phyloP scores from a whole-genome alignment of 2,113 vertebrate species.

The Caranx melampygus region DNA sequence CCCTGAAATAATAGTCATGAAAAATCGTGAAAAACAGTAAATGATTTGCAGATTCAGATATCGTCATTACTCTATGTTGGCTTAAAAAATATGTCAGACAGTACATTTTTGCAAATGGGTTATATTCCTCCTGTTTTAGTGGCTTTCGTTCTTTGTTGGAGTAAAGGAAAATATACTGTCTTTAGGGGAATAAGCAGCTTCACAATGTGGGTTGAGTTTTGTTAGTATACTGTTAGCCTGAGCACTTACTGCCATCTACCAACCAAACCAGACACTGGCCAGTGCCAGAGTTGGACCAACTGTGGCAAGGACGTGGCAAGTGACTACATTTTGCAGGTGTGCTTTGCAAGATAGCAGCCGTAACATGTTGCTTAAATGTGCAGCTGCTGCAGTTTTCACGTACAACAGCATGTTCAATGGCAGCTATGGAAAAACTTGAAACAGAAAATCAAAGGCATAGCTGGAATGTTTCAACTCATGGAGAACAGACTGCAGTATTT shows the following conservation, averaged over 20 bases:
- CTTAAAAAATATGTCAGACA: too few species aligned
- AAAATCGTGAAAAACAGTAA: too few species aligned
- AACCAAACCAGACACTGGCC: not conserved
- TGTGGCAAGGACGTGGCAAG: not conserved
- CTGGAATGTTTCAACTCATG: not conserved
- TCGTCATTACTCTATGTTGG: too few species aligned
- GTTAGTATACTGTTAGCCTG: not conserved
- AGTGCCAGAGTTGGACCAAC: constrained; percentile 13
- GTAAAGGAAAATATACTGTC: not conserved
- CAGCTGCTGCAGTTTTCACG: not conserved
- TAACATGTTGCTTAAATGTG: constrained; percentile 5
- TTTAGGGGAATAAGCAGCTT: not conserved
- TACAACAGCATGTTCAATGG: not conserved
- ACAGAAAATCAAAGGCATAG: constrained; percentile 4
- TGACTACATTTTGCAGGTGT: constrained; percentile 14
- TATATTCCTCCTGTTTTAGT: not conserved
- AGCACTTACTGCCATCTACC: not conserved
- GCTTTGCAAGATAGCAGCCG: constrained; percentile 4
- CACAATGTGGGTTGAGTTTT: not conserved
- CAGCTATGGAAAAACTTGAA: not conserved
- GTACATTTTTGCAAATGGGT: not conserved
- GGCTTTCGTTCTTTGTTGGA: not conserved
- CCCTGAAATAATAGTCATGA: too few species aligned
- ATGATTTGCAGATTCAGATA: too few species aligned
- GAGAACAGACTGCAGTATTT: not conserved